A percentile compares a stretch with the other conserved stretches of the same genome.
phyloP scores from a whole-genome alignment of 2,113 vertebrate genomes.

The Nothobranchius kuhntae region DNA sequence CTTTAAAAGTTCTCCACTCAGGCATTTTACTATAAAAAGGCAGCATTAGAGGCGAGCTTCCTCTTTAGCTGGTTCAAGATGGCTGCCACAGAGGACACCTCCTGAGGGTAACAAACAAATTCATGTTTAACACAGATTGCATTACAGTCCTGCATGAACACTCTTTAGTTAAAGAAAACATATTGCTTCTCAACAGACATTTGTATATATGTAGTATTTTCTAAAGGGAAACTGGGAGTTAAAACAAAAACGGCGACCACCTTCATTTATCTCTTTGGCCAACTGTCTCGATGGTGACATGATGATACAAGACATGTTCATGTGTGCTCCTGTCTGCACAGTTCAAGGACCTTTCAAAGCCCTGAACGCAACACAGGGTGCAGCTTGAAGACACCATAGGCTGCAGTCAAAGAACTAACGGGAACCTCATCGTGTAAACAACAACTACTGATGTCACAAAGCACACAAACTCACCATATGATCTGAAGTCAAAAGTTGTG shows the following conservation, averaged over 20 bases:
- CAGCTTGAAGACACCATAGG: slow-evolving; percentile 21
- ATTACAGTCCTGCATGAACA: too few species aligned
- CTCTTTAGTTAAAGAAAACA: too few species aligned
- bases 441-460: slow-evolving; percentile 16
- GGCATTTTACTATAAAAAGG: too few species aligned
- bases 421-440: background rate
- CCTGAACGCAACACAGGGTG: slow-evolving; percentile 11
- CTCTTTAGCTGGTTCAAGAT: too few species aligned
- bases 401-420: slow-evolving; percentile 9
- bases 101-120: too few species aligned
- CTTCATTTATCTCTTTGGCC: slow-evolving; percentile 1
- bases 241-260: background rate
- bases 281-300: background rate
- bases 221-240: background rate
- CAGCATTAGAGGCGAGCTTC: too few species aligned
- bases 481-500: background rate
- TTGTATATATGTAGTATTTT: too few species aligned
- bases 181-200: too few species aligned
- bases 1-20: too few species aligned
- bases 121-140: too few species aligned
- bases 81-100: too few species aligned
- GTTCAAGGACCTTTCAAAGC: slow-evolving; percentile 20
- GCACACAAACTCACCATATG: slow-evolving; percentile 8
- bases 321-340: slow-evolving; percentile 15
- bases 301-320: slow-evolving; percentile 4